Conservation (phyloP, 1,140 invertebrate species). For the Brachionus angularis region DNA sequence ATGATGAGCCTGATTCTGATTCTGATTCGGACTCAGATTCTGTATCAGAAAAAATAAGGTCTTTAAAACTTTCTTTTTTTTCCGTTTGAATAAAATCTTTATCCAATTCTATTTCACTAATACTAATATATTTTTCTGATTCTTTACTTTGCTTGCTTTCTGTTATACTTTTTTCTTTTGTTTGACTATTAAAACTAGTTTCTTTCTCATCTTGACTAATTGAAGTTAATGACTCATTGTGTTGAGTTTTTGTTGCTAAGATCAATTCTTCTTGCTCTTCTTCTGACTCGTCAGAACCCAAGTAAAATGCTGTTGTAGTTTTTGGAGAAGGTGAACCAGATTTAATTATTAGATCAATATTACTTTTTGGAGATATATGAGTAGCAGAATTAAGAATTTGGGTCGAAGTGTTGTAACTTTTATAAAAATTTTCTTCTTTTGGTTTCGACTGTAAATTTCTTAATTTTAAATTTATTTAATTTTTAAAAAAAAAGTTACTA, state of each 20-base stretch:
- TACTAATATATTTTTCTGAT: neutral
- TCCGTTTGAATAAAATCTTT: too few species aligned
- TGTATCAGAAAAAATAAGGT: neutral
- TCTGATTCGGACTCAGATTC: constrained; percentile 21
- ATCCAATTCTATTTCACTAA: neutral
- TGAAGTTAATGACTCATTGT: neutral
- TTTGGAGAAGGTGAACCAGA: too few species aligned
- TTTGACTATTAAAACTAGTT: neutral
- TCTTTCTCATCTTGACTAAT: constrained; percentile 1
- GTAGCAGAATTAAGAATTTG: too few species aligned
- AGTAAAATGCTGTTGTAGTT: too few species aligned
- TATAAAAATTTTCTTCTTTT: too few species aligned
- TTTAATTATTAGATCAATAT: too few species aligned
- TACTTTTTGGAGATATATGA: too few species aligned
- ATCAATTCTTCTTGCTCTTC: neutral
- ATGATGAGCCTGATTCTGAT: too few species aligned
- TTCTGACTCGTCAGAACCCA: neutral
- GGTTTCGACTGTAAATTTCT: neutral
- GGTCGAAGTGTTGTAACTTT: too few species aligned
- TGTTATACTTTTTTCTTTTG: neutral
- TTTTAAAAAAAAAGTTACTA: neutral
- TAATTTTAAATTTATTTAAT: neutral
- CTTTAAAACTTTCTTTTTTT: neutral
- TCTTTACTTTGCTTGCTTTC: neutral
- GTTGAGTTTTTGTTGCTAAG: too few species aligned